Evolutionary conservation across 2,888 invertebrate genomes (phyloP).

Genomic region (Leuctra nigra): DNA sequence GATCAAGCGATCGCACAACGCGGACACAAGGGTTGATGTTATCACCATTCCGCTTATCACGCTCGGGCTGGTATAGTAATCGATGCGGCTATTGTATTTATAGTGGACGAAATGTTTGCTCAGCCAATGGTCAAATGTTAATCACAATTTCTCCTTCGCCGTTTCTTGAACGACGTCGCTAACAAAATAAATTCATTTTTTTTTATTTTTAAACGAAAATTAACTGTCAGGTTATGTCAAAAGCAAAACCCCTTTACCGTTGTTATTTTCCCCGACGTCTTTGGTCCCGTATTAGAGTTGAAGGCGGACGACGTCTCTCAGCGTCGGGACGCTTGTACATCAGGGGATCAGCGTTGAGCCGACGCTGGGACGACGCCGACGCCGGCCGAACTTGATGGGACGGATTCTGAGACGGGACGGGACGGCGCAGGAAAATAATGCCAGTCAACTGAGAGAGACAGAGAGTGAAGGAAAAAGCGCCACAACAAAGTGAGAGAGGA

Average conservation of each 20-base stretch:
- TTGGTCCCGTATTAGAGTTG: neutral
- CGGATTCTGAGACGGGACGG: neutral
- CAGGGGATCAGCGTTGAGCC: slow-evolving; percentile 10
- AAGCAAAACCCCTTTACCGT: neutral
- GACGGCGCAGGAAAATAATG: neutral
- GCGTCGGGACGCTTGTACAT: neutral
- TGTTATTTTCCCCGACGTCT: neutral
- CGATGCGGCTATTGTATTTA: too few species aligned
- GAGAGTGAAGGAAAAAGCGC: too few species aligned
- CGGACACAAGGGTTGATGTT: too few species aligned
- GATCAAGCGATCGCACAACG: too few species aligned
- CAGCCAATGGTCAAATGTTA: too few species aligned
- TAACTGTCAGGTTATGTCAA: neutral
- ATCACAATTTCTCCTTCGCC: too few species aligned
- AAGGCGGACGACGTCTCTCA: neutral
- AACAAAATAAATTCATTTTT: neutral
- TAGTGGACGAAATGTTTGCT: too few species aligned
- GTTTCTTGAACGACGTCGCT: too few species aligned
- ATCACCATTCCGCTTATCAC: too few species aligned
- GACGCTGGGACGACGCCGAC: neutral
- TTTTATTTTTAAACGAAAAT: neutral
- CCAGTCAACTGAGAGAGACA: neutral
- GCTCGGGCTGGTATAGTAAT: too few species aligned
- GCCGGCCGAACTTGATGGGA: slow-evolving; percentile 4
- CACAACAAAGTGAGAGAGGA: slow-evolving; percentile 6